Evolutionary conservation across 2,113 vertebrate genomes (phyloP).

Genomic region (Erpornis zantholeuca): DNA sequence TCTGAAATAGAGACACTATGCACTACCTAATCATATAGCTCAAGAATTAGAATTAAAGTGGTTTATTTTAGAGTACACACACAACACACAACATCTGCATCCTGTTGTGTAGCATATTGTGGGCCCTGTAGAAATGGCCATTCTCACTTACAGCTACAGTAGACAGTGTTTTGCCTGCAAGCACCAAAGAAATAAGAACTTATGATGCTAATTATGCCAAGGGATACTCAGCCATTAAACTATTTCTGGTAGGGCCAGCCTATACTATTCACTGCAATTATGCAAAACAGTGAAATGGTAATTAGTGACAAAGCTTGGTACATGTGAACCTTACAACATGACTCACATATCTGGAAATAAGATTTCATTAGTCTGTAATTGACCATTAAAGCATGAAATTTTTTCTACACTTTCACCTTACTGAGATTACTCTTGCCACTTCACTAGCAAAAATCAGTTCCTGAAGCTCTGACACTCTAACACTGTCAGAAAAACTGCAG

Average conservation of each 20-base stretch:
- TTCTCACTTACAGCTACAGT: not conserved
- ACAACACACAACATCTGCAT: not conserved
- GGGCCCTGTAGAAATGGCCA: not conserved
- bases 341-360: slow-evolving; percentile 23
- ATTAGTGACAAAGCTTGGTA: slow-evolving; percentile 39
- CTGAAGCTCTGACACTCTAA: not conserved
- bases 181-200: not conserved
- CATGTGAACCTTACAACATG: not conserved
- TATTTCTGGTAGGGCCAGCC: slow-evolving; percentile 13
- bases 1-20: not conserved
- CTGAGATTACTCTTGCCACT: not conserved
- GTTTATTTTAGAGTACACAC: not conserved
- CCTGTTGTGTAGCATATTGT: not conserved
- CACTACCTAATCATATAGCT: not conserved
- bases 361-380: slow-evolving; percentile 35
- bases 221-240: slow-evolving; percentile 1
- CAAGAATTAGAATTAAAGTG: not conserved
- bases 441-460: not conserved
- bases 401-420: slow-evolving; percentile 1
- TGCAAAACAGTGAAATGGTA: slow-evolving; percentile 54
- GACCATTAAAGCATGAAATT: slow-evolving; percentile 38
- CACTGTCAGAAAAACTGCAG: not conserved
- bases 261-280: slow-evolving; percentile 49
- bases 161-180: not conserved
- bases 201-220: slow-evolving; percentile 10